Evolutionary conservation across 1,140 invertebrate genomes (phyloP).

Genomic region (Drosophila saltans): DNA sequence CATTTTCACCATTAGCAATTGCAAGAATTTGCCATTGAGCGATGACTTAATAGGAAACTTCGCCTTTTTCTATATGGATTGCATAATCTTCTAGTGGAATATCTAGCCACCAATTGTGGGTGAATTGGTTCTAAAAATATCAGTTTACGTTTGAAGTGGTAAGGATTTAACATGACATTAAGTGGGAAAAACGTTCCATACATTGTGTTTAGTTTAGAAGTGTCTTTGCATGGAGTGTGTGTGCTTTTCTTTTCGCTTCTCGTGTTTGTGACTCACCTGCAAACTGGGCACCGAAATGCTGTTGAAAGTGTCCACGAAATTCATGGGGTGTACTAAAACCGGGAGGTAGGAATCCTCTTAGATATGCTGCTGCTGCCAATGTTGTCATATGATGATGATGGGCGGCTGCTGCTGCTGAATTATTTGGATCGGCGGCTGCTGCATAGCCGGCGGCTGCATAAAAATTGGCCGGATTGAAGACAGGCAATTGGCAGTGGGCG

Average conservation of each 20-base stretch:
- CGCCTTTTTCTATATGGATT: too few relatives aligned
- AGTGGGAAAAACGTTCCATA: too few relatives aligned
- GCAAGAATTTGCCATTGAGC: too few relatives aligned
- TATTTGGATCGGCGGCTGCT: slow-evolving; percentile 65
- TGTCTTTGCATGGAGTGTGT: too few relatives aligned
- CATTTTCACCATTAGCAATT: too few relatives aligned
- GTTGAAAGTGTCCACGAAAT: slow-evolving; percentile 80
- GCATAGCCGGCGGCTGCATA: slow-evolving; percentile 82
- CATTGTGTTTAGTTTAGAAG: not conserved
- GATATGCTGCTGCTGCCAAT: slow-evolving; percentile 76
- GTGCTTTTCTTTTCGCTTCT: not conserved
- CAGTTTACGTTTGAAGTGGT: too few relatives aligned
- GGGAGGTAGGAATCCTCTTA: slow-evolving; percentile 79
- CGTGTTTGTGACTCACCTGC: slow-evolving; percentile 66
- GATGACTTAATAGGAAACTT: too few relatives aligned
- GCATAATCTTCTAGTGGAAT: too few relatives aligned
- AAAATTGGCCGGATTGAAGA: slow-evolving; percentile 82
- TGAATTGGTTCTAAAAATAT: too few relatives aligned
- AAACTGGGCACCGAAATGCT: slow-evolving; percentile 79
- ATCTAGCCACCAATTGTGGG: too few relatives aligned
- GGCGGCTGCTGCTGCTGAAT: slow-evolving; percentile 72
- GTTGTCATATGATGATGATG: slow-evolving; percentile 83
- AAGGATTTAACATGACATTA: too few relatives aligned
- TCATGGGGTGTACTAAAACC: slow-evolving; percentile 82
- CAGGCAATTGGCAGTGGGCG: slow-evolving; percentile 80